Base-by-base conservation (phyloP, 2,113 vertebrate genomes). In the Hippocampus guttulatus region DNA sequence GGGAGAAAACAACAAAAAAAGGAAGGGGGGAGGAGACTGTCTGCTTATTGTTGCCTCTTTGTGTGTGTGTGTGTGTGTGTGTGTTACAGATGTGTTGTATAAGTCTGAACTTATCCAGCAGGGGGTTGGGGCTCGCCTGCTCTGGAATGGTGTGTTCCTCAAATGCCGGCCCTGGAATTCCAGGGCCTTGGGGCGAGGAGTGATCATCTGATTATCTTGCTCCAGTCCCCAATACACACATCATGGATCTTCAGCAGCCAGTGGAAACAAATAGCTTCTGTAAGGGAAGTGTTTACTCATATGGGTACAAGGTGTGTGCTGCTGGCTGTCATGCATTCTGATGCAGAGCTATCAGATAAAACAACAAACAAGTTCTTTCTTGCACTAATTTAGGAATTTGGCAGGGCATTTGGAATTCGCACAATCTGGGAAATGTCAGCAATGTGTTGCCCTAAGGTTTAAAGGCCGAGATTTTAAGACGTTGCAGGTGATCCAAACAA, bases 131-230 rank as follows among this genome's bases (percentile, higher is more conserved):
- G 81, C 85, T 84, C 1, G 82, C 63, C 88, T 86, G 70, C 69
- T 85, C 75, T 70, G 64, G 84, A 84, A 76, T 81, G 76, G 81
- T 84, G 84, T 88, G 81, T 85, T 89, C 85, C 75, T 89, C 74
- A 70, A 91, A 87, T 85, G 61, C 85, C 20, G 74, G 74, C 69
- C 81, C 79, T 87, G 83, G 85, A 91, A 90, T 91, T 89, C 86
- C 82, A 85, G 62, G 54, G 82, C 80, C 85, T 3, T 55, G 71
- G 88, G 85, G 88, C 78, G 21, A 74, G 58, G 69, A 81, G 77
- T 85, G 82, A 84, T 88, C 87, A 38, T 87, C 75, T 75, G 83
- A 82, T 83, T 73, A 80, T 74, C 72, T 81, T 83, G 79, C 71
- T 78, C 75, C 68, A 41, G 75, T 84, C 27, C 21, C 71, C 68